Evolutionary conservation across 1,140 invertebrate genomes (phyloP).

Genomic region (Chrysomallon squamiferum): DNA sequence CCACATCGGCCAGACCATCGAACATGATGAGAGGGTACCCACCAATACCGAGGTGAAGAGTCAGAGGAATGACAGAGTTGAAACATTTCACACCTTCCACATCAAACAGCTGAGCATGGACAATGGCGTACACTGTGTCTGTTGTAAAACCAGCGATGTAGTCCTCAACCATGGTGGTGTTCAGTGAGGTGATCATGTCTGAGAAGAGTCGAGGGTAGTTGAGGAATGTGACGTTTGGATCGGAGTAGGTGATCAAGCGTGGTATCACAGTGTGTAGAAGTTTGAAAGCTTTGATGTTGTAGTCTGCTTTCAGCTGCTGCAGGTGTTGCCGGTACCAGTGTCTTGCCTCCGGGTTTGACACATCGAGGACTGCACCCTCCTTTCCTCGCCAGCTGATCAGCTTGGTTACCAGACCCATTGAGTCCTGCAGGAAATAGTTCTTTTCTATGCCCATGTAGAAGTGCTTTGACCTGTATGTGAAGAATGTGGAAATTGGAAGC

Average conservation of each 20-base stretch:
- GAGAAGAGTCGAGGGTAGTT: conserved; percentile 28
- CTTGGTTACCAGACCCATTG: conserved; percentile 24
- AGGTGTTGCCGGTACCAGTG: conserved; percentile 21
- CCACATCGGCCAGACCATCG: conserved; percentile 76
- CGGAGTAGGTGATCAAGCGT: conserved; percentile 18
- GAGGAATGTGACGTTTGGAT: conserved; percentile 29
- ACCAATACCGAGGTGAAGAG: conserved; percentile 80
- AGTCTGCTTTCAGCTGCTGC: conserved; percentile 5
- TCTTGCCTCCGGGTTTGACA: conserved; percentile 23
- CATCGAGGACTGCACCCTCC: conserved; percentile 32
- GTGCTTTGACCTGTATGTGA: conserved; percentile 28
- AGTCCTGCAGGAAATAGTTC: conserved; percentile 28
- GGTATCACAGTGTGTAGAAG: conserved; percentile 28
- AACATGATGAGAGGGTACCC: conserved; percentile 86
- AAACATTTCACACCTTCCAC: conserved; percentile 13
- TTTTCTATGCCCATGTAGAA: conserved; percentile 23
- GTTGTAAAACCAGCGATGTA: conserved; percentile 28
- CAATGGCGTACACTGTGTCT: conserved; percentile 17
- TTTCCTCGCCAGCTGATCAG: conserved; percentile 25
- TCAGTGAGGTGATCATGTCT: conserved; percentile 15
- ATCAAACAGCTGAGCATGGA: conserved; percentile 16
- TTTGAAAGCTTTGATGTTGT: conserved; percentile 24
- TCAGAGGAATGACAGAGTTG: conserved; percentile 73
- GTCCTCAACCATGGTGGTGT: conserved; percentile 25
- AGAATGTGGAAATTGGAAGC: conserved; percentile 30